Evolutionary conservation across 2,113 vertebrate species (phyloP).

Genomic region (Upupa epops): DNA sequence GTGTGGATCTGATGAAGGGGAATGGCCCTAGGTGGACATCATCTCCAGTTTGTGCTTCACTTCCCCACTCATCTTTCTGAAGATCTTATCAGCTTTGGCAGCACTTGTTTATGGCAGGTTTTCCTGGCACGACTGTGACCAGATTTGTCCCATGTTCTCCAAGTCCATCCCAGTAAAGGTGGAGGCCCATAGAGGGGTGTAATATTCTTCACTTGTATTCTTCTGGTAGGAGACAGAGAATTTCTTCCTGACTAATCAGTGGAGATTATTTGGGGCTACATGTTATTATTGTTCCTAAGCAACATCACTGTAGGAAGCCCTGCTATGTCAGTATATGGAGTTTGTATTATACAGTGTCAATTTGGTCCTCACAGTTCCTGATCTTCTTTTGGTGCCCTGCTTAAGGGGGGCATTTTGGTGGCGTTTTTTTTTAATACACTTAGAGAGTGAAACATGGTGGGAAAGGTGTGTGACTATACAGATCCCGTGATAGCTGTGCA

Average conservation of each 20-base stretch:
- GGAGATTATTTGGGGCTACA: not conserved
- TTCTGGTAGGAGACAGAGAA: not conserved
- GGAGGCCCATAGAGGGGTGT: not conserved
- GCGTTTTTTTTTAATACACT: not conserved
- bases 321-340: not conserved
- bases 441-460: not conserved
- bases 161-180: not conserved
- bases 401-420: not conserved
- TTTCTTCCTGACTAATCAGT: not conserved
- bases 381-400: constrained; percentile 28
- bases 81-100: not conserved
- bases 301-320: constrained; percentile 14
- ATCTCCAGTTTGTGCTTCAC: not conserved
- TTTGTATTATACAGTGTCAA: not conserved
- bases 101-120: not conserved
- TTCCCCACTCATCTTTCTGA: not conserved
- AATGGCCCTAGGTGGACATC: not conserved
- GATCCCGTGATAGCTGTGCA: not conserved
- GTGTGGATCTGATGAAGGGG: not conserved
- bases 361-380: constrained; percentile 24
- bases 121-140: not conserved
- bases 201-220: not conserved
- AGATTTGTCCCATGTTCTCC: not conserved
- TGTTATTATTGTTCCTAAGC: constrained; percentile 43
- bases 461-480: constrained; percentile 3